Base-by-base conservation (phyloP, 2,888 invertebrate genomes). In the Watsonalla binaria region DNA sequence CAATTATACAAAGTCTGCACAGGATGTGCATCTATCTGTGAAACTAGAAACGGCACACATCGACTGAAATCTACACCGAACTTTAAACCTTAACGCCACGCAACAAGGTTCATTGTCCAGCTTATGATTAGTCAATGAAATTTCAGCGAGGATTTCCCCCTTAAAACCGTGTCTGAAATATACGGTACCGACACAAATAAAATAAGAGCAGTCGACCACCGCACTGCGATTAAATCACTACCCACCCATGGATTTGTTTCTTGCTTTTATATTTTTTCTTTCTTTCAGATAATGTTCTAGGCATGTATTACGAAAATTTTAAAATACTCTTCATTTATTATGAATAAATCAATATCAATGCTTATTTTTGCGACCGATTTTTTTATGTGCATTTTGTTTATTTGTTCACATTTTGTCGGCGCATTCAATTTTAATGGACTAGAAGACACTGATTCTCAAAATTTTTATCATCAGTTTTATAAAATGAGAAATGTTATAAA, bases 1-100 rank as follows among this genome's bases (percentile, higher is more conserved):
- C 77, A 84, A 86, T 84, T 84, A 82, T 76, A 82, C 80, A 78
- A 79, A 82, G 78, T 84, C 77, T 80, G 80, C 77, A 73, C 78
- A 76, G 78, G 74, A 76, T 75, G 72, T 72, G 65, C 69, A 67
- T 65, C 60, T 61, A 67, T 61, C 55, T 56, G 56, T 58, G 70
- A 73, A 65, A 69, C 66, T 70, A 68, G 64, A 70, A 76, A 73
- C 69, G 70, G 62, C 66, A 56, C 58, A 78, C 68, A 63, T 66
- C 49, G 54, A 57, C 56, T 46, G 35, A 53, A 52, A 60, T n/a
- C 54, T 35, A 46, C 56, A 63, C 51, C 45, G 62, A 35, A 74
- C 68, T 73, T 50, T 61, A 61, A 57, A 55, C 75, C 61, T 58
- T 79, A 72, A 56, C 5, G 5, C 45, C 0, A 7, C 37, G 50